These are phyloP conservation scores for Stichodactyla helianthus DNA, from an alignment of 64 coral and sea anemone species.

Conservation along the genomic window DNA sequence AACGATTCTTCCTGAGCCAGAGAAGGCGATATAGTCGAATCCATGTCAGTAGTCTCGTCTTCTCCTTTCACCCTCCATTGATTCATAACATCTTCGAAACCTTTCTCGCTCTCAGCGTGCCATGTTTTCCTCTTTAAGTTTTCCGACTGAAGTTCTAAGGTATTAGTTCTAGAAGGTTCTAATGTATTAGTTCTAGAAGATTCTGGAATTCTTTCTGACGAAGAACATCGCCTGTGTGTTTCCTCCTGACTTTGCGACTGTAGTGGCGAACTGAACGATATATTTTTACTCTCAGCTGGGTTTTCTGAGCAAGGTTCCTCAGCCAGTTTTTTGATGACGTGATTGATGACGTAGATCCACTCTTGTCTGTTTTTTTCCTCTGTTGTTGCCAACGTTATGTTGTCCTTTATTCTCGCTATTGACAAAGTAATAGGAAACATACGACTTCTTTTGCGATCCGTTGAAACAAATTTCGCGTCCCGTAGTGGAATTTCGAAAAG, in stretches of 20 bases:
- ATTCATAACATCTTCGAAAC: not conserved
- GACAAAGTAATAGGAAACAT: slow-evolving; percentile 84
- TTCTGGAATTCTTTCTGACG: not conserved
- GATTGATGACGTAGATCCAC: slow-evolving; percentile 74
- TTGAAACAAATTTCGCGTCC: slow-evolving; percentile 62
- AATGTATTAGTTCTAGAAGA: no score
- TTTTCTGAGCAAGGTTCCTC: not conserved
- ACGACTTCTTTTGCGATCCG: slow-evolving; percentile 63
- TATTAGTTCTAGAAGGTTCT: not conserved
- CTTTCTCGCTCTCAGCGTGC: not conserved
- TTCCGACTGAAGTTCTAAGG: not conserved
- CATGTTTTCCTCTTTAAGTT: slow-evolving; percentile 13
- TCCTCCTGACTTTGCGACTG: not conserved
- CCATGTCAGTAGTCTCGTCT: slow-evolving; percentile 62
- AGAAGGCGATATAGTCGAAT: slow-evolving; percentile 37
- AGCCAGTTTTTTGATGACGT: slow-evolving; percentile 60
- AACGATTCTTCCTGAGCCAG: slow-evolving; percentile 71
- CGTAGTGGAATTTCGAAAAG: slow-evolving; percentile 82
- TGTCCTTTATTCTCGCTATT: slow-evolving; percentile 72
- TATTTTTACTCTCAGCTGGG: not conserved
- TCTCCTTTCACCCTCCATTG: slow-evolving; percentile 46
- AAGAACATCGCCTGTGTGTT: not conserved
- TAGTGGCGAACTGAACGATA: not conserved
- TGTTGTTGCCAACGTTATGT: slow-evolving; percentile 74
- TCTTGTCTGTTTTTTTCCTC: slow-evolving; percentile 62